phyloP scores from a whole-genome alignment of 1,140 invertebrate species.

The Drosophila yakuba region DNA sequence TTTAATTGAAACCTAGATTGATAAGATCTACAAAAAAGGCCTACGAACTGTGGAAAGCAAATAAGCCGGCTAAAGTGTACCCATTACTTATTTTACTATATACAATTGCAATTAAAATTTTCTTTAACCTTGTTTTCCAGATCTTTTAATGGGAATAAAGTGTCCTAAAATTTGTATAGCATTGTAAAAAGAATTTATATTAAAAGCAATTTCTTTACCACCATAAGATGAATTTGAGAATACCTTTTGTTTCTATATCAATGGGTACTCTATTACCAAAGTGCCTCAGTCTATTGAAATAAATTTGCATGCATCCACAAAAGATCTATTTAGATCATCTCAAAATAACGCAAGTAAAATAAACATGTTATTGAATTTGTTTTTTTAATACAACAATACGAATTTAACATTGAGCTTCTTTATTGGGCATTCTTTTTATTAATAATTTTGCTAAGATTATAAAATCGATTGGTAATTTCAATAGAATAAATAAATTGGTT shows the following conservation, averaged over 20 bases:
- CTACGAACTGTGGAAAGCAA: background rate
- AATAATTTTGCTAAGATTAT: background rate
- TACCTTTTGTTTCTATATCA: no score
- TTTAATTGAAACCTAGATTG: constrained; percentile 76
- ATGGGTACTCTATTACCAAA: constrained; percentile 27
- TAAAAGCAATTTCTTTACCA: no score
- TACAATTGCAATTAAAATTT: background rate
- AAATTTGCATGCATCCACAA: constrained; percentile 69
- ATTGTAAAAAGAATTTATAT: no score
- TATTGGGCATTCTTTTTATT: background rate
- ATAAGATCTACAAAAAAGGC: constrained; percentile 62
- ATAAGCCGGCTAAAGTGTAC: constrained; percentile 6
- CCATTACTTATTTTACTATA: background rate
- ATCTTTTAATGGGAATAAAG: no score
- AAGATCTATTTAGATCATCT: constrained; percentile 73
- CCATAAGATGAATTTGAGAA: no score
- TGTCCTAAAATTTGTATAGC: no score
- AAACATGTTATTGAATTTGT: constrained; percentile 1
- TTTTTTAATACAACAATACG: background rate
- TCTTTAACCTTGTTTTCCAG: background rate
- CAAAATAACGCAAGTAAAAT: background rate
- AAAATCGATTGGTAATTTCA: background rate
- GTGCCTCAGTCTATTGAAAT: constrained; percentile 52
- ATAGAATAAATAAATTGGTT: background rate
- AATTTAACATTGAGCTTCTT: background rate